Percentiles rank a stretch among this genome's conserved stretches.
These are phyloP conservation scores for Leptopterna dolabrata DNA, from an alignment of 2,888 invertebrate genomes.

Conservation along the genomic window DNA sequence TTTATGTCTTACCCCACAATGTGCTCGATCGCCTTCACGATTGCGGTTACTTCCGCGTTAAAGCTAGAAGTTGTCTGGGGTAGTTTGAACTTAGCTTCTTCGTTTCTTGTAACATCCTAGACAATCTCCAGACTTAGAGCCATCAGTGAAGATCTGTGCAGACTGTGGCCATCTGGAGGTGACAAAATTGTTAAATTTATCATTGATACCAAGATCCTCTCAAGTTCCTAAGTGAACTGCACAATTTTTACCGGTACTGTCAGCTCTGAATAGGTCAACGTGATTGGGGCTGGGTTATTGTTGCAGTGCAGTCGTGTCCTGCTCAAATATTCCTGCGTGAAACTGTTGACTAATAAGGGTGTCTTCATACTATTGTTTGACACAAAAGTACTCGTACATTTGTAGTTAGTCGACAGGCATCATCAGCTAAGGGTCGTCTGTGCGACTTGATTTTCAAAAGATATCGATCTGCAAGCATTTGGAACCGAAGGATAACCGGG, in stretches of 20 bases:
- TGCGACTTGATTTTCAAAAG: no score
- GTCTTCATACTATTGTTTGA: no score
- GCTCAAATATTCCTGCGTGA: not conserved
- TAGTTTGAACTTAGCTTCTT: not conserved
- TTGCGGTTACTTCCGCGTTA: not conserved
- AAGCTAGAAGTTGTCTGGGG: not conserved
- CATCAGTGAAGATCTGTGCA: not conserved
- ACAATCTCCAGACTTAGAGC: not conserved
- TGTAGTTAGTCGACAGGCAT: no score
- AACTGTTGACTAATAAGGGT: not conserved
- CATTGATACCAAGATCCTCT: not conserved
- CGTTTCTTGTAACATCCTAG: not conserved
- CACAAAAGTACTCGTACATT: no score
- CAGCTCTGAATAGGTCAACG: not conserved
- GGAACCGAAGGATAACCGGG: no score
- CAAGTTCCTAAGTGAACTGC: not conserved
- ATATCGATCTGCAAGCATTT: no score
- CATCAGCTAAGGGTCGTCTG: no score
- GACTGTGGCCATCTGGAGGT: not conserved
- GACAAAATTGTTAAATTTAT: not conserved
- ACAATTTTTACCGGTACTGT: not conserved
- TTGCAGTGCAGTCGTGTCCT: not conserved
- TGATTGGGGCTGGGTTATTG: not conserved
- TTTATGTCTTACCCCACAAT: not conserved
- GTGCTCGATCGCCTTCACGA: no score